Percentiles rank a stretch among this genome's conserved stretches.
Conservation (phyloP, 2,113 vertebrate species). For the Oriolus oriolus region DNA sequence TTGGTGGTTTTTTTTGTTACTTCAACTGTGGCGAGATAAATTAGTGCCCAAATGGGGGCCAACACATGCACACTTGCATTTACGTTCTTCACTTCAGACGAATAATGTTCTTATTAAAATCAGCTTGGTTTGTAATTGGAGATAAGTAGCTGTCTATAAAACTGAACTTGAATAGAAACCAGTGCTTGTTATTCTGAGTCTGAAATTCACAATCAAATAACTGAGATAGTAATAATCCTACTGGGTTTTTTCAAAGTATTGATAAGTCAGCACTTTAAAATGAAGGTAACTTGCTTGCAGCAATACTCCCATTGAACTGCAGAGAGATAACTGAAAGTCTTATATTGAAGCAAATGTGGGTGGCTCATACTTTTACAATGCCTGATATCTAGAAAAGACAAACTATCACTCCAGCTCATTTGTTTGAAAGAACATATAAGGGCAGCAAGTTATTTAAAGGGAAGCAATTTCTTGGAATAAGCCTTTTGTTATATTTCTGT, state of each 20-base stretch:
- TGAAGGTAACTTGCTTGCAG: neutral
- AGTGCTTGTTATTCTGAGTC: neutral
- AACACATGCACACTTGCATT: neutral
- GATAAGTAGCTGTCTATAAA: neutral
- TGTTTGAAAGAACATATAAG: neutral
- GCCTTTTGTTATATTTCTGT: neutral
- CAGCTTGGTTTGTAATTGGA: neutral
- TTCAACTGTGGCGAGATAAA: neutral
- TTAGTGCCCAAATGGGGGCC: neutral
- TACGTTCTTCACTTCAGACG: neutral
- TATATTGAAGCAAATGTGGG: neutral
- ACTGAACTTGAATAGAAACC: neutral
- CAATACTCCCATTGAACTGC: neutral
- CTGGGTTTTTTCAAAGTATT: neutral
- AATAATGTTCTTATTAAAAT: neutral
- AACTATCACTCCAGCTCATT: neutral
- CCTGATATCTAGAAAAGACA: neutral
- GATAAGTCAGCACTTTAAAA: neutral
- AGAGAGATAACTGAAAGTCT: neutral
- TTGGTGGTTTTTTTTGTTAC: neutral
- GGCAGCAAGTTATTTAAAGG: neutral
- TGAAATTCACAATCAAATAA: neutral
- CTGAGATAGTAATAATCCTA: neutral
- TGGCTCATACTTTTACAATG: neutral
- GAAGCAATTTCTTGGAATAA: neutral